Evolutionary conservation across 2,113 vertebrate genomes (phyloP).

Genomic region (Taurulus bubalis): DNA sequence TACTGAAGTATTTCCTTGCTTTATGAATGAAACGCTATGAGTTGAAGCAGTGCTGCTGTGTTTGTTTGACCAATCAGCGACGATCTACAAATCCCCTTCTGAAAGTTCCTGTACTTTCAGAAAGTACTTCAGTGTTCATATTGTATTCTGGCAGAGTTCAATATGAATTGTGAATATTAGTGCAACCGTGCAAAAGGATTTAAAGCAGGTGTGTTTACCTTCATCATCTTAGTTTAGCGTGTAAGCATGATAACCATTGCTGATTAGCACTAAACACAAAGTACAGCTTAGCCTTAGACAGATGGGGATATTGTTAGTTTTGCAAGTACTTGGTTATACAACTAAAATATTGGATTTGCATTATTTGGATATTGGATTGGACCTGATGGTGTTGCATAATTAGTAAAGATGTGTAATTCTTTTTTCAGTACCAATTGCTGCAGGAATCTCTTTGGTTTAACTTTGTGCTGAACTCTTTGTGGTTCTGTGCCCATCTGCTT

Average conservation of each 20-base stretch:
- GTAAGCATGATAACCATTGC: background rate
- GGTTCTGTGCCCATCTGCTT: conserved; percentile 1
- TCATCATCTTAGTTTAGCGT: background rate
- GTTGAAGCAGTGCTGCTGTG: background rate
- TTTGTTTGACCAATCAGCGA: background rate
- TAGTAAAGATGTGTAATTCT: background rate
- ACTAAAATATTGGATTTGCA: background rate
- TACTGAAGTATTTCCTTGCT: background rate
- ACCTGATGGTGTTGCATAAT: background rate
- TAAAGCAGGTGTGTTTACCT: background rate
- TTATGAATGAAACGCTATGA: background rate
- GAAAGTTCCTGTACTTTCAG: background rate
- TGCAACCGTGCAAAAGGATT: background rate
- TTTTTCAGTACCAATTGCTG: background rate
- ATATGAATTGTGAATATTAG: conserved; percentile 18
- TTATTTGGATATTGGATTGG: too few species aligned
- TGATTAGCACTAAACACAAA: background rate
- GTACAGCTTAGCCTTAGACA: background rate
- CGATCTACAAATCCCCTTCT: background rate
- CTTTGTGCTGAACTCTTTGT: background rate
- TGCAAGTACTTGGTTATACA: background rate
- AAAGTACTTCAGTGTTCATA: conserved; percentile 1
- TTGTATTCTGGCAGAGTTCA: background rate
- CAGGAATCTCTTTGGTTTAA: conserved; percentile 13
- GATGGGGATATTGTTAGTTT: background rate